phyloP scores from a whole-genome alignment of 2,888 invertebrate species.

The Dicyrtomina minuta region DNA sequence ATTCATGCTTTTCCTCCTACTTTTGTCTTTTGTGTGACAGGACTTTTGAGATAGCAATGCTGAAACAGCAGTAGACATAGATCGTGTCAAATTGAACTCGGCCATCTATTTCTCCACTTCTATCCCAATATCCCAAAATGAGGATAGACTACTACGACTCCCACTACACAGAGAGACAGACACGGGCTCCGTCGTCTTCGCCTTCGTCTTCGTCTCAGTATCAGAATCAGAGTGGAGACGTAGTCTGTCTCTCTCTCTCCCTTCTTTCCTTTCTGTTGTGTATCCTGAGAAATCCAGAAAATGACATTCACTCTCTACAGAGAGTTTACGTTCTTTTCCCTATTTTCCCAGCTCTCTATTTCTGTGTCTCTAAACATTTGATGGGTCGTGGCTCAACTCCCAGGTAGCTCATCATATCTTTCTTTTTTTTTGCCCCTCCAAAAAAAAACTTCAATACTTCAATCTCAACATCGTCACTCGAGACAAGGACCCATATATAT shows the following conservation, averaged over 20 bases:
- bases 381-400: conserved; percentile 29
- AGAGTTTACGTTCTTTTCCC: conserved; percentile 20
- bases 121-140: too few relatives aligned
- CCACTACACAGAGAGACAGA: too few relatives aligned
- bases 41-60: conserved; percentile 45
- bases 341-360: neutral
- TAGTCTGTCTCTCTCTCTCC: conserved; percentile 25
- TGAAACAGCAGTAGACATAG: conserved; percentile 48
- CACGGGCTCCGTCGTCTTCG: too few relatives aligned
- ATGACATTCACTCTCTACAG: conserved; percentile 22
- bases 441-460: too few relatives aligned
- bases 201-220: neutral
- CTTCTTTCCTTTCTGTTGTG: conserved; percentile 45
- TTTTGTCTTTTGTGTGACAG: conserved; percentile 38
- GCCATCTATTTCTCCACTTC: conserved; percentile 34
- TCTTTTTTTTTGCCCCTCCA: neutral
- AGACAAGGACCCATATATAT: neutral
- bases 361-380: conserved; percentile 37
- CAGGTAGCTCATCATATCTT: conserved; percentile 33
- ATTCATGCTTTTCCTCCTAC: conserved; percentile 43
- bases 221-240: too few relatives aligned
- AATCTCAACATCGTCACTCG: neutral
- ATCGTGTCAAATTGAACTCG: conserved; percentile 48
- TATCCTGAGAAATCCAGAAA: neutral
- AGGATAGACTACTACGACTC: conserved; percentile 1